Percentiles rank a stretch among this genome's conserved stretches.
These are phyloP conservation scores for Channa maculata DNA, from an alignment of 2,113 vertebrate species.

Conservation along the genomic window DNA sequence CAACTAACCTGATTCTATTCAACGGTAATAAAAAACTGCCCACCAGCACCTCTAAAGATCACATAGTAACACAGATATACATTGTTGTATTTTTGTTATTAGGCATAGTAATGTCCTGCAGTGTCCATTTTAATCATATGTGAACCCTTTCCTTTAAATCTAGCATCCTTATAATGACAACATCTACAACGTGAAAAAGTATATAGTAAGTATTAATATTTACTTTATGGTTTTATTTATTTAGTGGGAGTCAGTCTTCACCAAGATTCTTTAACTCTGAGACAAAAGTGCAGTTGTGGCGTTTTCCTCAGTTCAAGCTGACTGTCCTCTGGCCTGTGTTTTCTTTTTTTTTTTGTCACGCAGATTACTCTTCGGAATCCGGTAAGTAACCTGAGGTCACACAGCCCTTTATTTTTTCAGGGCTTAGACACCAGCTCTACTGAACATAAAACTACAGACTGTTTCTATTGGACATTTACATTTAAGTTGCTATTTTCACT, in stretches of 20 bases:
- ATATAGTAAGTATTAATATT: background rate
- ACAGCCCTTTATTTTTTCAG: slow-evolving; percentile 31
- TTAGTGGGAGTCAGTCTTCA: slow-evolving; percentile 28
- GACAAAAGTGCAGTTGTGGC: slow-evolving; percentile 22
- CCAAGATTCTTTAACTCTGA: background rate
- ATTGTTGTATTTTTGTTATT: background rate
- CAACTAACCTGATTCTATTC: too few relatives aligned
- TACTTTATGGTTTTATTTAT: background rate
- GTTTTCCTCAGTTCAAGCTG: slow-evolving; percentile 14
- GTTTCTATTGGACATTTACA: slow-evolving; percentile 53
- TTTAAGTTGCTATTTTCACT: slow-evolving; percentile 61
- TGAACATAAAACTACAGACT: slow-evolving; percentile 50
- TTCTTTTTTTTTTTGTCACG: slow-evolving; percentile 31
- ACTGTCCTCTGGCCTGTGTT: slow-evolving; percentile 25
- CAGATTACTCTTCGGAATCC: slow-evolving; percentile 41
- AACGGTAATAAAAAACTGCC: too few relatives aligned
- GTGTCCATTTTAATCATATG: background rate
- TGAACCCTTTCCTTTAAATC: background rate
- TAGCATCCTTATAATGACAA: background rate
- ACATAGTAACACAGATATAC: background rate
- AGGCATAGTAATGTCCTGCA: background rate
- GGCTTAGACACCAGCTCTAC: slow-evolving; percentile 32
- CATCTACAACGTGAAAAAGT: background rate
- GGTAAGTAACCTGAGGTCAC: slow-evolving; percentile 40
- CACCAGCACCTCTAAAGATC: background rate